Evolutionary conservation across 2,888 invertebrate genomes (phyloP).

Genomic region (Lithodes maja): DNA sequence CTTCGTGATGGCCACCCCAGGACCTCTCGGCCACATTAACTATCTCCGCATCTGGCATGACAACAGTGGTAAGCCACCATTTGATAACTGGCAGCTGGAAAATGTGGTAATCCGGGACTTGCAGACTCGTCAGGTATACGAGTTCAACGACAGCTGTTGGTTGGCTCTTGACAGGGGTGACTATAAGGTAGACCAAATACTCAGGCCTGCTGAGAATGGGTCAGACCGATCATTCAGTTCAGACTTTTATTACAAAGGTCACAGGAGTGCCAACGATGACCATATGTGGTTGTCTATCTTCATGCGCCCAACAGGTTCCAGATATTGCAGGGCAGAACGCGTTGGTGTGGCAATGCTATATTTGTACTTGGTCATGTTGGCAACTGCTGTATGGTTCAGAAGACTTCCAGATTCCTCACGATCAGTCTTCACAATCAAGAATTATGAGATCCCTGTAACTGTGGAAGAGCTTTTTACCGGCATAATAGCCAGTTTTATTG

Average conservation of each 20-base stretch:
- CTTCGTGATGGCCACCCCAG: slow-evolving; percentile 71
- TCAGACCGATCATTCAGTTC: slow-evolving; percentile 73
- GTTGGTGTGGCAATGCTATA: slow-evolving; percentile 76
- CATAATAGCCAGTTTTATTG: slow-evolving; percentile 75
- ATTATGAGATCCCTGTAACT: slow-evolving; percentile 40
- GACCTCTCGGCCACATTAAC: slow-evolving; percentile 75
- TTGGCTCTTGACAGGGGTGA: slow-evolving; percentile 76
- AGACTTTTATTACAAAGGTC: slow-evolving; percentile 74
- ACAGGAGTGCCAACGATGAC: slow-evolving; percentile 75
- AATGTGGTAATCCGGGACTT: slow-evolving; percentile 75
- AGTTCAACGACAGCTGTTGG: slow-evolving; percentile 75
- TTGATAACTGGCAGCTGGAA: slow-evolving; percentile 75
- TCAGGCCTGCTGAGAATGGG: slow-evolving; percentile 76
- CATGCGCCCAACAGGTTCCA: slow-evolving; percentile 76
- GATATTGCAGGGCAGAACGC: slow-evolving; percentile 76
- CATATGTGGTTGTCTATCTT: slow-evolving; percentile 78
- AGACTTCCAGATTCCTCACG: slow-evolving; percentile 71
- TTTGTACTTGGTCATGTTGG: slow-evolving; percentile 77
- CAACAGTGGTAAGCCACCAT: slow-evolving; percentile 75
- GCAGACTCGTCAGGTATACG: slow-evolving; percentile 74
- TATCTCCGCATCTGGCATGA: slow-evolving; percentile 77
- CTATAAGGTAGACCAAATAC: slow-evolving; percentile 76
- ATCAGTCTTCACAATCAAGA: slow-evolving; percentile 26
- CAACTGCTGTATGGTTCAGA: slow-evolving; percentile 78
- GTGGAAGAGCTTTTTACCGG: slow-evolving; percentile 75